Evolutionary conservation across 2,888 invertebrate species (phyloP).

Genomic region (Leucophenga maculata): DNA sequence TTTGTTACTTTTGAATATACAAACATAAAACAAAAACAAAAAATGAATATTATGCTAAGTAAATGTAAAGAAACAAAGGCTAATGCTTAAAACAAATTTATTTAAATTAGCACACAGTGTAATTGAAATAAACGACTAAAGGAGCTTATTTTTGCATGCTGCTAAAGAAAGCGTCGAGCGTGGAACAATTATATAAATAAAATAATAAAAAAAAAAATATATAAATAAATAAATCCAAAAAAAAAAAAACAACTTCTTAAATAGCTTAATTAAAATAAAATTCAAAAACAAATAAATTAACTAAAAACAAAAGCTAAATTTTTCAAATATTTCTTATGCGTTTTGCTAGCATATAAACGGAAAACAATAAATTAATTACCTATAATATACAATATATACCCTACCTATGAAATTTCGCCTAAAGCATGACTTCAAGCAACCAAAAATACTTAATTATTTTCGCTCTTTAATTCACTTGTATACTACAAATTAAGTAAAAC

Average conservation of each 20-base stretch:
- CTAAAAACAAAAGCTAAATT: too few species aligned
- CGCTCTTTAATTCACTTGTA: too few species aligned
- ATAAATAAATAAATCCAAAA: neutral
- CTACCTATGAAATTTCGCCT: too few species aligned
- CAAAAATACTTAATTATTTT: too few species aligned
- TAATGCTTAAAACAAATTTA: constrained; percentile 1
- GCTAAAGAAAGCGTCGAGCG: neutral
- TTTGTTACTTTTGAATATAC: neutral
- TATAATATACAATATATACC: too few species aligned
- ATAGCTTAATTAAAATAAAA: constrained; percentile 5
- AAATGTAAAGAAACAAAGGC: constrained; percentile 1
- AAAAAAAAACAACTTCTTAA: neutral
- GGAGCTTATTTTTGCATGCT: constrained; percentile 25
- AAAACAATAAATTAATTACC: too few species aligned
- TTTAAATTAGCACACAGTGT: neutral
- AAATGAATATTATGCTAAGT: neutral
- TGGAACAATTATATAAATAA: neutral
- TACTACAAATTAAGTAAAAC: too few species aligned
- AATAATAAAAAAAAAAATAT: neutral
- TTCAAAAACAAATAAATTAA: neutral
- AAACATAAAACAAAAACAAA: neutral
- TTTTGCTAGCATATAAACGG: too few species aligned
- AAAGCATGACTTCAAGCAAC: too few species aligned
- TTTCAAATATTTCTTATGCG: too few species aligned
- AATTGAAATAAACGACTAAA: neutral